These are phyloP conservation scores for Theropithecus gelada DNA, from an alignment of 2,113 vertebrate genomes.

Conservation along the genomic window DNA sequence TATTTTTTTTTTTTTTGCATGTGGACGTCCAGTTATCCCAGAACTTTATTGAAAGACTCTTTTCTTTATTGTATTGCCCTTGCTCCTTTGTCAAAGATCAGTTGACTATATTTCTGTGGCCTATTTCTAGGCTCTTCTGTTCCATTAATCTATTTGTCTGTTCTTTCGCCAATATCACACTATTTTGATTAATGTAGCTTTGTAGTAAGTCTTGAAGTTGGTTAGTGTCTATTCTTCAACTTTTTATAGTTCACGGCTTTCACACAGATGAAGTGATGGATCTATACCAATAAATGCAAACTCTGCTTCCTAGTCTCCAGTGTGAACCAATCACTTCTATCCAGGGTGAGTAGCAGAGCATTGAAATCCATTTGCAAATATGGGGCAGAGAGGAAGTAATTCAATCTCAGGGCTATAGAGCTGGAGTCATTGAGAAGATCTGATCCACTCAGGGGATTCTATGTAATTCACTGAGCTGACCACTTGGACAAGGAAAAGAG, in stretches of 20 bases:
- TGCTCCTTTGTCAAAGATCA: background rate
- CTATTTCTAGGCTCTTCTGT: background rate
- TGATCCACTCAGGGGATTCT: background rate
- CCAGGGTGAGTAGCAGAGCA: background rate
- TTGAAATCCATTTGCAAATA: background rate
- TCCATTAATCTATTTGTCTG: background rate
- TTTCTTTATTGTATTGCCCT: no score
- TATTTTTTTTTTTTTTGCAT: background rate
- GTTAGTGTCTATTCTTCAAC: background rate
- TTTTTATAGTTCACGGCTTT: background rate
- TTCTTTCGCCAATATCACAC: background rate
- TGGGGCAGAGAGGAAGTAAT: background rate
- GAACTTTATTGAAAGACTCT: background rate
- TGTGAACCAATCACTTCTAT: background rate
- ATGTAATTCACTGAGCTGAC: background rate
- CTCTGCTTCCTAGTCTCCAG: background rate
- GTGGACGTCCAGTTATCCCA: background rate
- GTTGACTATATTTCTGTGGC: no score
- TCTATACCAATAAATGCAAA: background rate
- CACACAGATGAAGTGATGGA: background rate
- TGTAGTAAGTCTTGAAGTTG: background rate
- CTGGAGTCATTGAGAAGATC: slow-evolving; percentile 36
- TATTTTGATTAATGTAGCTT: background rate
- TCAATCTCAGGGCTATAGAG: background rate
- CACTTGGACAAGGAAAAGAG: slow-evolving; percentile 13